Evolutionary conservation across 2,113 vertebrate species (phyloP), one percentile per base, ranked within the genome.

Genomic region (Brachyhypopomus occidentalis): DNA sequence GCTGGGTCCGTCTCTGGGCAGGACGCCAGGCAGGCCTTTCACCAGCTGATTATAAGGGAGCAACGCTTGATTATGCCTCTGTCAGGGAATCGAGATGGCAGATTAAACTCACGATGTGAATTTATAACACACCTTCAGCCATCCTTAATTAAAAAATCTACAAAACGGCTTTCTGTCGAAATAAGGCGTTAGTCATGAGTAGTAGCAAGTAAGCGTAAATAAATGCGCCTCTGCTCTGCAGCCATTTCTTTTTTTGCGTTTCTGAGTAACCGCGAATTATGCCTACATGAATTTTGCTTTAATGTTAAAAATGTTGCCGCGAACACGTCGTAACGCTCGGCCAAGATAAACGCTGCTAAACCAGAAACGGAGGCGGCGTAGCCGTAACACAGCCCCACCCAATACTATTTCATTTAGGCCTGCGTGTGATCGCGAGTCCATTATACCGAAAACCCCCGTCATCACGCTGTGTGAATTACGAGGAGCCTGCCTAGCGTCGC

Each of bases 21-120:
- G 27, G 8, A 5, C 41, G 64, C 56, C 58, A 84, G 45, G n/a
- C 66, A 52, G 38, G 59, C 23, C 71, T 82, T 82, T 86, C 73
- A 74, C 72, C 75, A 77, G 60, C 30, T 80, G 25, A 83, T 84
- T 79, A 80, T 79, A 78, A 69, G 66, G 4, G 71, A 11, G 36
- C 36, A 71, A 22, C 38, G 60, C 41, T 67, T 55, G 20, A 67
- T 75, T 9, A 69, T 75, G 30, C 41, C 36, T 55, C 23, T 78
- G 64, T 48, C 25, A 58, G 34, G 34, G 38, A 77, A 63, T 45
- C 58, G 62, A 60, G n/a, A 80, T 45, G 23, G 60, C 22, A 22
- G 41, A 45, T 74, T 85, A 70, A 64, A 55, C 58, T 71, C 19
- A 34, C 2, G 20, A 69, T 8, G 19, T 52, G 23, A 11, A 78